Conservation (phyloP, 2,888 invertebrate species). For the Hydrotaea cyrtoneurina region DNA sequence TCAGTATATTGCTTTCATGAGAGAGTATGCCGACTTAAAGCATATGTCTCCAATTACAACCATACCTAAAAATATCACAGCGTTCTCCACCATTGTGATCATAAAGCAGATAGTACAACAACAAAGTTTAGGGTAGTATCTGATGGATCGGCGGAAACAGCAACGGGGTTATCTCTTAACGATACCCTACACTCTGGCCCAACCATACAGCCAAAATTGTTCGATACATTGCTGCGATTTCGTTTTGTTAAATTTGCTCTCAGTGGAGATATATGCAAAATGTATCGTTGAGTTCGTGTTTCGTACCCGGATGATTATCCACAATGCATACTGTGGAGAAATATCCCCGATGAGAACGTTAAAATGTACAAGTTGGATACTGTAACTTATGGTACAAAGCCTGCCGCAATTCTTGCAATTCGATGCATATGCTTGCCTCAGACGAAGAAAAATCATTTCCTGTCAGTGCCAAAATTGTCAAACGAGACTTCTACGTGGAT, state of each 20-base stretch:
- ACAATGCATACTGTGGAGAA: constrained; percentile 56
- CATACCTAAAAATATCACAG: neutral
- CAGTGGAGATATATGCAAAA: no score
- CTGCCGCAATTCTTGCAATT: constrained; percentile 55
- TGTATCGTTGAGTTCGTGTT: no score
- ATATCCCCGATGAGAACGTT: constrained; percentile 36
- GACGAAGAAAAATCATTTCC: constrained; percentile 74
- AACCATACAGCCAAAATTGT: constrained; percentile 47
- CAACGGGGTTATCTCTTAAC: constrained; percentile 43
- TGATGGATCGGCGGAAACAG: constrained; percentile 47
- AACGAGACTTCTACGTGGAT: constrained; percentile 44
- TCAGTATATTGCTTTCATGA: constrained; percentile 43
- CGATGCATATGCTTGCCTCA: constrained; percentile 54
- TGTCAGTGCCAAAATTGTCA: constrained; percentile 39
- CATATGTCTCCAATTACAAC: constrained; percentile 37
- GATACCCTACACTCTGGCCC: constrained; percentile 33
- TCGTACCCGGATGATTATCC: constrained; percentile 47
- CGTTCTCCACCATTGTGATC: constrained; percentile 34
- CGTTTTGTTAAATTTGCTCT: constrained; percentile 57
- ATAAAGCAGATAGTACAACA: constrained; percentile 42
- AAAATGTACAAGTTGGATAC: constrained; percentile 35
- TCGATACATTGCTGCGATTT: constrained; percentile 51
- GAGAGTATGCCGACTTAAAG: constrained; percentile 10
- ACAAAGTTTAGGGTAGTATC: constrained; percentile 8
- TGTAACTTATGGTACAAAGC: constrained; percentile 49